A percentile compares a stretch with the other conserved stretches of the same genome.
These are phyloP conservation scores for Helostoma temminkii DNA, from an alignment of 2,797 vertebrate species.

Conservation along the genomic window DNA sequence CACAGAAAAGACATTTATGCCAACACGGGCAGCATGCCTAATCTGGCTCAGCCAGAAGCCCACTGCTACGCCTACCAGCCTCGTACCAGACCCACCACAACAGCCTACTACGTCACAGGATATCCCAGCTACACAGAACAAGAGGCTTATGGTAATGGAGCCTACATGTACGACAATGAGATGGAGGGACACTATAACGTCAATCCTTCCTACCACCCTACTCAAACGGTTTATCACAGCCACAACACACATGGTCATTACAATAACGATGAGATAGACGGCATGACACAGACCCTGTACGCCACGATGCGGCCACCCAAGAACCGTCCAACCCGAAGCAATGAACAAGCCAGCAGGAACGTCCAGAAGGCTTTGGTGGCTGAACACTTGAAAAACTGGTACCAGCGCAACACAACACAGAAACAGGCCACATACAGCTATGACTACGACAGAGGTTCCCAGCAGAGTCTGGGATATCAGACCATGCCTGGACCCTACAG, in stretches of 20 bases:
- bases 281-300: constrained; percentile 88
- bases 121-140: constrained; percentile 85
- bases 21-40: constrained; percentile 96
- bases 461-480: constrained; percentile 89
- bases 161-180: constrained; percentile 90
- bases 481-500: constrained; percentile 86
- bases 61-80: constrained; percentile 83
- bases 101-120: constrained; percentile 90
- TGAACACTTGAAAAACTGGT: constrained; percentile 95
- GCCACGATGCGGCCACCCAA: constrained; percentile 91
- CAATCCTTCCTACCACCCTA: constrained; percentile 86
- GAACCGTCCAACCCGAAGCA: constrained; percentile 82
- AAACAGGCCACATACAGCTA: constrained; percentile 84
- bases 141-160: constrained; percentile 85
- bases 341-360: constrained; percentile 88
- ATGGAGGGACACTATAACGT: constrained; percentile 94
- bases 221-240: constrained; percentile 76
- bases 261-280: constrained; percentile 85
- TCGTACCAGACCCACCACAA: constrained; percentile 84
- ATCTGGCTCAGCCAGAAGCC: constrained; percentile 89
- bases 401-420: constrained; percentile 90
- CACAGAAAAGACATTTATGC: constrained; percentile 88
- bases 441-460: constrained; percentile 89
- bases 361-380: constrained; percentile 93
- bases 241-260: constrained; percentile 85